Conservation (phyloP, 2,797 vertebrate genomes). For the Xenops minutus region DNA sequence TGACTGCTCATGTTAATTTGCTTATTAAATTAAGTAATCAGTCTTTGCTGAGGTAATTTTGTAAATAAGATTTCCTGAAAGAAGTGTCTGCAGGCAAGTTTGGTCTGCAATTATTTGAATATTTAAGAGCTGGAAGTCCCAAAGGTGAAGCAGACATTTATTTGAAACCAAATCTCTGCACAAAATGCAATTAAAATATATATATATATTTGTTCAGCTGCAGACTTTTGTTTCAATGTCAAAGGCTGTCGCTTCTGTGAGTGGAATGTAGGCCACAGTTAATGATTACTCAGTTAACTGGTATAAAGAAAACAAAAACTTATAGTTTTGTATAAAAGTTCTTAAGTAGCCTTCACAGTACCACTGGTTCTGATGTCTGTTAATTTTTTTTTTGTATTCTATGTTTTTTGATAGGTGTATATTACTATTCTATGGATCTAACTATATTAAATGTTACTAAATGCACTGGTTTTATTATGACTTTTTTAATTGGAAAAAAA, state of each 20-base stretch:
- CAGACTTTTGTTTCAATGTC: background rate
- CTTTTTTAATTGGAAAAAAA: background rate
- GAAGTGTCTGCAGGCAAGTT: conserved; percentile 42
- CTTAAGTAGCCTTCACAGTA: background rate
- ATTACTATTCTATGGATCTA: background rate
- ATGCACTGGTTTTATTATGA: background rate
- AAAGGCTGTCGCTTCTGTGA: background rate
- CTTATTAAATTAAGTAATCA: conserved; percentile 48
- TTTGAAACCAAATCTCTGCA: conserved; percentile 6
- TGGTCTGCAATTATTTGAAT: conserved; percentile 37
- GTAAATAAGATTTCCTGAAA: conserved; percentile 44
- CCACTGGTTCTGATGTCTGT: background rate
- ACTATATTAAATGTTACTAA: background rate
- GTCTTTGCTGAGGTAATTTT: conserved; percentile 22
- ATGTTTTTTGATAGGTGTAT: background rate
- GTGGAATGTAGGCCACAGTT: background rate
- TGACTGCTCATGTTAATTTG: conserved; percentile 30
- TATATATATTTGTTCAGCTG: background rate
- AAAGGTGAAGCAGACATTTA: conserved; percentile 17
- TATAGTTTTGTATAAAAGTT: background rate
- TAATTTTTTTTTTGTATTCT: background rate
- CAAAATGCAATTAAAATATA: background rate
- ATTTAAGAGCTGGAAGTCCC: conserved; percentile 31
- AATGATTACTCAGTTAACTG: background rate
- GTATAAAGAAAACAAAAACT: background rate